Base-by-base conservation (phyloP, 2,797 vertebrate species). In the Anableps anableps region DNA sequence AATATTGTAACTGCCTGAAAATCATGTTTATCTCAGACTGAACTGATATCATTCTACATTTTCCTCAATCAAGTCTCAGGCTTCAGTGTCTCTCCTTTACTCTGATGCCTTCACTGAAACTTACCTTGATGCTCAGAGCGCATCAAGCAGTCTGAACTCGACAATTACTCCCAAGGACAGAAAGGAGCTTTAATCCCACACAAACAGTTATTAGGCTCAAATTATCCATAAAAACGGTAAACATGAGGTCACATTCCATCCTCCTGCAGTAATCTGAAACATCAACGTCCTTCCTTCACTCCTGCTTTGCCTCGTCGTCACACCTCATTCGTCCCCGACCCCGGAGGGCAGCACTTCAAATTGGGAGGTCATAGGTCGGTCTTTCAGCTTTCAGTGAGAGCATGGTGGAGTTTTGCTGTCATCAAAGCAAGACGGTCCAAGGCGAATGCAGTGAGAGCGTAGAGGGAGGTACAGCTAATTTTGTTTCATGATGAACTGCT, bases 311-410 rank as follows among this genome's bases (percentile, higher is more conserved):
- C 86, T 91, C 80, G 7, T 84, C 43, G 34, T 86, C 85, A 36
- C 88, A 89, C 90, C 87, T 91, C 92, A 92, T 93, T 91, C 83
- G 84, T 85, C 74, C 60, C 68, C 73, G 85, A 87, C 83, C 89
- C 76, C 78, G 23, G 58, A 53, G 79, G 58, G 80, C 74, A 31
- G 70, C 6, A 76, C 83, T 81, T 89, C 70, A 87, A 55, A 88
- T 66, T 45, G 80, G 8, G 75, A 78, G 86, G 89, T 91, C 85
- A 87, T 70, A 92, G 86, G 89, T 91, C 85, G 70, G 29, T 72
- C 76, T 81, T 77, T 85, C 80, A 76, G 86, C 58, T 26, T 8
- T 68, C 11, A 0, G 45, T 75, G 77, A 90, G 83, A 79, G 66
- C 55, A 7, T 1, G 64, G n/a, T 58, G 78, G 83, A 82, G 79